phyloP scores from a whole-genome alignment of 2,113 vertebrate genomes.

The Lonchura striata region DNA sequence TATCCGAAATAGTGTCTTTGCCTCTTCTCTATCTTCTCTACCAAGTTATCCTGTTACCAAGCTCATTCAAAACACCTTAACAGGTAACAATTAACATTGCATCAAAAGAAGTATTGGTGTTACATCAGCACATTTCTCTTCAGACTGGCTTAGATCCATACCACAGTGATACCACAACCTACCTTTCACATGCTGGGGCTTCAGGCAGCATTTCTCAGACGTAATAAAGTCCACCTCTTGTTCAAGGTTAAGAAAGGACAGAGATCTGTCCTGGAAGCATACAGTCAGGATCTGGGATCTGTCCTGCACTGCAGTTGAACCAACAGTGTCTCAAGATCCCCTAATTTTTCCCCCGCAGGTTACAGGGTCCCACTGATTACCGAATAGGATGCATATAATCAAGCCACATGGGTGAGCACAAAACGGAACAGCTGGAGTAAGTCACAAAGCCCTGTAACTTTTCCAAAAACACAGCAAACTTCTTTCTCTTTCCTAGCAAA shows the following conservation, averaged over 20 bases:
- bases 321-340: not conserved
- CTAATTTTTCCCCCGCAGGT: not conserved
- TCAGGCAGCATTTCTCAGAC: not conserved
- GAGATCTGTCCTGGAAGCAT: not conserved
- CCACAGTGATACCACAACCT: not conserved
- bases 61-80: not conserved
- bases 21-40: not conserved
- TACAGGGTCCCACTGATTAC: not conserved
- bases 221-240: not conserved
- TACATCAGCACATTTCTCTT: not conserved
- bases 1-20: not conserved
- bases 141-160: not conserved
- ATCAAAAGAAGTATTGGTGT: not conserved
- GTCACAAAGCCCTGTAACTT: not conserved
- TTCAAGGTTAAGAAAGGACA: not conserved
- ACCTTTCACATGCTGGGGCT: accelerated
- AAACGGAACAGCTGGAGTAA: not conserved
- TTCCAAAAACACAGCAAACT: not conserved
- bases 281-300: not conserved
- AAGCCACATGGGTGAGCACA: not conserved
- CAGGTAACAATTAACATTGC: not conserved
- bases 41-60: not conserved
- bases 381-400: not conserved
- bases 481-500: not conserved
- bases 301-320: not conserved